phyloP scores from a whole-genome alignment of 2,888 invertebrate species.

The Ormyrus labotus region DNA sequence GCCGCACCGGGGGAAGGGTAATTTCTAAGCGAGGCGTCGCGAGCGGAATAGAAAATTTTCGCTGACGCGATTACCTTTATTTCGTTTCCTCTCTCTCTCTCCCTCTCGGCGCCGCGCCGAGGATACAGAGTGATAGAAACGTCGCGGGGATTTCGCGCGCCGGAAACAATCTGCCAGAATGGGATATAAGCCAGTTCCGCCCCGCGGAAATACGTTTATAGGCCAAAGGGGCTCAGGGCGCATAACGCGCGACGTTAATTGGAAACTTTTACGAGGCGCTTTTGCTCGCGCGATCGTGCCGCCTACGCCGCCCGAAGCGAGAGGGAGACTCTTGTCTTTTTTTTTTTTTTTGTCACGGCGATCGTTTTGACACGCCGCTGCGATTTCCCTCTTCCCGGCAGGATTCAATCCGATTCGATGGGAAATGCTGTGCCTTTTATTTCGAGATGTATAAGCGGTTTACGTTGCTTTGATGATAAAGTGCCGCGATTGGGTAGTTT shows the following conservation, averaged over 20 bases:
- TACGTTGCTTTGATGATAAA: no score
- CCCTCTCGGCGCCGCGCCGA: not conserved
- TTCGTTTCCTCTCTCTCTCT: constrained; percentile 11
- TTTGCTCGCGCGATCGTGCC: not conserved
- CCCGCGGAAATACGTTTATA: not conserved
- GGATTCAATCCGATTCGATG: no score
- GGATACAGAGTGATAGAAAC: not conserved
- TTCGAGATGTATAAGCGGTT: no score
- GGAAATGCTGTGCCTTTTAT: not conserved
- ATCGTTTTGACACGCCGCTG: not conserved
- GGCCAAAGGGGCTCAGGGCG: not conserved
- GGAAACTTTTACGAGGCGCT: constrained; percentile 14
- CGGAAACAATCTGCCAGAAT: constrained; percentile 39
- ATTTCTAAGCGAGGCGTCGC: constrained; percentile 8
- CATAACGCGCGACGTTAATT: constrained; percentile 8
- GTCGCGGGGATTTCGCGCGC: not conserved
- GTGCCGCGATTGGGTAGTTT: no score
- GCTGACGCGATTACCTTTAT: constrained; percentile 20
- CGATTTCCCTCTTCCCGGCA: not conserved
- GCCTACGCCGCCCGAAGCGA: no score
- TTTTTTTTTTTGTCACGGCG: no score
- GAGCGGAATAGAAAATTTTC: constrained; percentile 29
- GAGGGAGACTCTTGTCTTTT: no score
- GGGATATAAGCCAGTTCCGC: not conserved
- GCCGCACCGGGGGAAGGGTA: not conserved